A percentile compares a stretch with the other conserved stretches of the same genome.
Conservation (phyloP, 2,113 vertebrate genomes). For the Australoheros scitulus region DNA sequence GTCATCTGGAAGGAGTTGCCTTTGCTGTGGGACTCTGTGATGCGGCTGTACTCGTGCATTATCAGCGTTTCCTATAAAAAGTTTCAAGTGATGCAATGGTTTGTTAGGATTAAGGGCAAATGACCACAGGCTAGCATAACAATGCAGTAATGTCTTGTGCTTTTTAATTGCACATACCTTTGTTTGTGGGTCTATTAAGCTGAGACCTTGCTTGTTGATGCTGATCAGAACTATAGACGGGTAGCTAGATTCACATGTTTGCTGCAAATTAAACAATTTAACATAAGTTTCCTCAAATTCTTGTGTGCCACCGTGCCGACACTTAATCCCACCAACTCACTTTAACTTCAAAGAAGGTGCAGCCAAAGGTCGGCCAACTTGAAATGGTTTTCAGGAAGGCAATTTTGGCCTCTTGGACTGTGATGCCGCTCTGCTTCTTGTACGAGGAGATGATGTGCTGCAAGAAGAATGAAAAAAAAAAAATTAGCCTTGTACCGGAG, state of each 20-base stretch:
- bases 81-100: neutral
- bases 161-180: slow-evolving; percentile 81
- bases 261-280: slow-evolving; percentile 75
- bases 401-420: slow-evolving; percentile 87
- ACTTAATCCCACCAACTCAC: slow-evolving; percentile 65
- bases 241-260: slow-evolving; percentile 88
- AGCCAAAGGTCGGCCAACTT: slow-evolving; percentile 92
- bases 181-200: slow-evolving; percentile 85
- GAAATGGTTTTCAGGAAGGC: slow-evolving; percentile 86
- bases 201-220: slow-evolving; percentile 92
- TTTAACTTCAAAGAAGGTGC: slow-evolving; percentile 94
- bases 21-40: slow-evolving; percentile 87
- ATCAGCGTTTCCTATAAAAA: slow-evolving; percentile 84
- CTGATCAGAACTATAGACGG: slow-evolving; percentile 83
- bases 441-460: slow-evolving; percentile 83
- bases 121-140: neutral
- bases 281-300: neutral
- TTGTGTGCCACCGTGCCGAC: neutral
- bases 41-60: slow-evolving; percentile 87
- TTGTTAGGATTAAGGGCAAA: neutral
- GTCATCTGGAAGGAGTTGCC: slow-evolving; percentile 89
- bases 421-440: slow-evolving; percentile 84
- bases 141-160: neutral
- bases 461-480: neutral
- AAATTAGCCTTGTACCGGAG: neutral